Evolutionary conservation across 2,888 invertebrate genomes (phyloP).

Genomic region (Prenolepis imparis): DNA sequence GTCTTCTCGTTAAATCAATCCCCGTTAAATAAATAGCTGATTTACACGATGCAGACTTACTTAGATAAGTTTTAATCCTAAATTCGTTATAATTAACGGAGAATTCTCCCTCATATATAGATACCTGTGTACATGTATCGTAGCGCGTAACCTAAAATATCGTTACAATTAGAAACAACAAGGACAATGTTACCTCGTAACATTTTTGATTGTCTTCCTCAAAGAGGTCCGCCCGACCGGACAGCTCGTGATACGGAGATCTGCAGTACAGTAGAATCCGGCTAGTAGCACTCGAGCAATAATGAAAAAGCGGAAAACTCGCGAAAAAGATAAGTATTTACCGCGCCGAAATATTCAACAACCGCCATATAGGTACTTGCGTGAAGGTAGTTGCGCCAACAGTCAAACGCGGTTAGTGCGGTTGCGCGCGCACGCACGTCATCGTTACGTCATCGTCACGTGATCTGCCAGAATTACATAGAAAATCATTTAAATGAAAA

Average conservation of each 20-base stretch:
- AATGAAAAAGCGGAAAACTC: not conserved
- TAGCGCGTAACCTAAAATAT: slow-evolving; percentile 75
- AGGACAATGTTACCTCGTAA: slow-evolving; percentile 85
- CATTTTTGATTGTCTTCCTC: slow-evolving; percentile 86
- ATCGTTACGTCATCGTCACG: not conserved
- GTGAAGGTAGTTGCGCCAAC: not conserved
- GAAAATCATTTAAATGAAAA: not conserved
- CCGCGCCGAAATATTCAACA: not conserved
- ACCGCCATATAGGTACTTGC: not conserved
- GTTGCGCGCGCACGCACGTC: not conserved
- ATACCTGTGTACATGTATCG: slow-evolving; percentile 68
- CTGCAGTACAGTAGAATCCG: slow-evolving; percentile 11
- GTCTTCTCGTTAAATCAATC: slow-evolving; percentile 39
- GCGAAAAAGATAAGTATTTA: not conserved
- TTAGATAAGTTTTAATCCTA: slow-evolving; percentile 69
- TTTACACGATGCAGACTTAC: slow-evolving; percentile 70
- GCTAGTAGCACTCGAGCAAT: not conserved
- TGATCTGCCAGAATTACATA: not conserved
- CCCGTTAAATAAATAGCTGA: slow-evolving; percentile 68
- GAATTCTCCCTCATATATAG: slow-evolving; percentile 47
- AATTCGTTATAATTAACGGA: slow-evolving; percentile 66
- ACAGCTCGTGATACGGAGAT: slow-evolving; percentile 49
- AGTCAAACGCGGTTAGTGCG: not conserved
- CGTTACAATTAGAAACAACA: slow-evolving; percentile 83
- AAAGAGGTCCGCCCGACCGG: slow-evolving; percentile 77